Conservation (phyloP, 1,140 invertebrate genomes). For the Melitaea cinxia region DNA sequence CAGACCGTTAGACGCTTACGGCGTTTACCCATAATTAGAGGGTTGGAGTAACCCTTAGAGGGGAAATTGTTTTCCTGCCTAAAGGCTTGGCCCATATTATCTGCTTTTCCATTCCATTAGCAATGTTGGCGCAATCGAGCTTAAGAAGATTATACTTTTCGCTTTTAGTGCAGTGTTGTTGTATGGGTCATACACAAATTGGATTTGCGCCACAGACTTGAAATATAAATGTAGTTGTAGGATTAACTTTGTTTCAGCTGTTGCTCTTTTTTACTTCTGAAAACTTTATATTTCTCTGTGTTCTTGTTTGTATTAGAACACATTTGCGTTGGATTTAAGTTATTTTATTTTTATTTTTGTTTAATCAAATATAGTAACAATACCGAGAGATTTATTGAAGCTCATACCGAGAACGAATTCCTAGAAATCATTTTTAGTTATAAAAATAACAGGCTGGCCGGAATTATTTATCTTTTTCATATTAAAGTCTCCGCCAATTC, state of each 20-base stretch:
- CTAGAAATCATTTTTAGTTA: too few species aligned
- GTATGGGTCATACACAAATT: slow-evolving; percentile 2
- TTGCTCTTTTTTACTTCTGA: too few species aligned
- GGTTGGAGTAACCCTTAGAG: slow-evolving; percentile 40
- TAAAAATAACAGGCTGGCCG: too few species aligned
- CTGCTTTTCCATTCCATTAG: slow-evolving; percentile 54
- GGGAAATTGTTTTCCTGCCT: slow-evolving; percentile 60
- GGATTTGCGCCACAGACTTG: neutral
- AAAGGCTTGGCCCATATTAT: slow-evolving; percentile 60
- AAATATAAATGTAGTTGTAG: neutral
- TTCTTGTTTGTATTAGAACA: too few species aligned
- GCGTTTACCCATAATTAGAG: slow-evolving; percentile 64
- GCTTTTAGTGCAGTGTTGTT: slow-evolving; percentile 24
- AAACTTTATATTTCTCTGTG: too few species aligned
- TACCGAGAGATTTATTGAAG: too few species aligned
- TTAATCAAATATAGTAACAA: too few species aligned
- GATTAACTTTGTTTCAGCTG: neutral
- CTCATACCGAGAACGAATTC: too few species aligned
- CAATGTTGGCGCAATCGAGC: slow-evolving; percentile 46
- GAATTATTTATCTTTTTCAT: too few species aligned
- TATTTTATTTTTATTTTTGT: too few species aligned
- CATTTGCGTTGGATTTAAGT: too few species aligned
- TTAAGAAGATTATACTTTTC: slow-evolving; percentile 50
- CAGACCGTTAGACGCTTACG: slow-evolving; percentile 44
- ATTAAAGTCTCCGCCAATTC: too few species aligned